Percentiles rank a stretch among this genome's conserved stretches.
Conservation (phyloP, 2,113 vertebrate species). For the Dipodomys spectabilis region DNA sequence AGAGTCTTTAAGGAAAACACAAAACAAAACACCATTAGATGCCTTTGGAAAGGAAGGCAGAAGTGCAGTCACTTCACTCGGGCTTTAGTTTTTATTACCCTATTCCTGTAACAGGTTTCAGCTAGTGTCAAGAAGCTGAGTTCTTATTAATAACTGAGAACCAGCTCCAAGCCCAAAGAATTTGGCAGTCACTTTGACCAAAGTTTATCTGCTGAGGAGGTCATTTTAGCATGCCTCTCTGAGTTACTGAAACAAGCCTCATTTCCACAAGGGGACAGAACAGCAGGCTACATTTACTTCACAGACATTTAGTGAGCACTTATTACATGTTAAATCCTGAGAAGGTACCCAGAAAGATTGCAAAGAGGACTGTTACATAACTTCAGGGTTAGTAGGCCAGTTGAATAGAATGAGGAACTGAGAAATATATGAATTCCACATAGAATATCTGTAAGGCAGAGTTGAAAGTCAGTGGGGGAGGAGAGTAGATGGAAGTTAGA, state of each 20-base stretch:
- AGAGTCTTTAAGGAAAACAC: background rate
- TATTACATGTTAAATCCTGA: background rate
- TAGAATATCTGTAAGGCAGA: background rate
- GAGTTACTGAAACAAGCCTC: background rate
- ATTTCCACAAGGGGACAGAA: background rate
- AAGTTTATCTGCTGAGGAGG: slow-evolving; percentile 5
- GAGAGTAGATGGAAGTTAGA: background rate
- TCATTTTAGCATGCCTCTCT: background rate
- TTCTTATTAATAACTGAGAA: slow-evolving; percentile 24
- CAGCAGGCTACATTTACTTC: background rate
- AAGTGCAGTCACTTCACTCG: background rate
- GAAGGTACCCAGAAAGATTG: background rate
- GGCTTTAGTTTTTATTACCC: background rate
- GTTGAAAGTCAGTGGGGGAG: background rate
- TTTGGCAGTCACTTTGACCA: slow-evolving; percentile 39
- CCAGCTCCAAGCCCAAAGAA: background rate
- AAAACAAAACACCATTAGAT: too few relatives aligned
- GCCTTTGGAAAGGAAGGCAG: background rate
- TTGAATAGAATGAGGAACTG: background rate
- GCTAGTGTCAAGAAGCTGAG: slow-evolving; percentile 34
- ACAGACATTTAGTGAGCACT: background rate
- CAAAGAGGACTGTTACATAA: background rate
- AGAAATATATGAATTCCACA: background rate
- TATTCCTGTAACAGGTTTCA: slow-evolving; percentile 34
- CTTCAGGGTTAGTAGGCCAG: background rate